Evolutionary conservation across 1,140 invertebrate species (phyloP), one percentile per base, ranked within the genome.

Genomic region (Drosophila leontia): DNA sequence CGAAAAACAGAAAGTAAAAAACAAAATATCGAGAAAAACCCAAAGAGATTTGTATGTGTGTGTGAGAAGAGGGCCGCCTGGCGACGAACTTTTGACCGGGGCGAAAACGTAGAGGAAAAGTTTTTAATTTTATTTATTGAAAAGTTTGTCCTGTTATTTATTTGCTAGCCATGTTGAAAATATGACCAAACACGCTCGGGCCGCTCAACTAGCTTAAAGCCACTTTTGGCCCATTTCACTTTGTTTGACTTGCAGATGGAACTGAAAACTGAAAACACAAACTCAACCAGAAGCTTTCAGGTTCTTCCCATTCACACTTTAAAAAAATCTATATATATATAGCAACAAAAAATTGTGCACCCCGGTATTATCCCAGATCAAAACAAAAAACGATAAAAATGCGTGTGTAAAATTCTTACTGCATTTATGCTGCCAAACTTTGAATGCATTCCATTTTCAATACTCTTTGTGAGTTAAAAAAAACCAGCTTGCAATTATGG

Each of bases 101-200:
- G 69, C 75, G 55, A 45, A 56, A 56, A 58, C 29, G 58, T 64
- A 57, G 50, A 47, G 70, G n/a, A 62, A 83, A 88, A 88, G 85
- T 90, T 88, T 90, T 88, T 90, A 88, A 88, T 88, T 88, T 88
- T 88, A 88, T 88, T 88, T 88, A 88, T 88, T 88, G 85, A 90
- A 88, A 88, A 88, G 81, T 88, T 88, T 87, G 84, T 88, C 77
- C 80, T 88, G 84, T 87, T 87, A 88, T 87, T 87, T 90, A 88
- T 87, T 79, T 90, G 59, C 70, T 69, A 90, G 65, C 81, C 85
- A 87, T 90, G 84, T 81, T 80, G 84, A 87, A 87, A 86, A 86
- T 86, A 80, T 88, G 80, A 82, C 82, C 71, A 80, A 83, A 82
- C 71, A 69, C 42, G 50, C 56, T 67, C 79, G 39, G 57, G 39